These are phyloP conservation scores for Edolisoma coerulescens DNA, from an alignment of 2,113 vertebrate species.

Conservation along the genomic window DNA sequence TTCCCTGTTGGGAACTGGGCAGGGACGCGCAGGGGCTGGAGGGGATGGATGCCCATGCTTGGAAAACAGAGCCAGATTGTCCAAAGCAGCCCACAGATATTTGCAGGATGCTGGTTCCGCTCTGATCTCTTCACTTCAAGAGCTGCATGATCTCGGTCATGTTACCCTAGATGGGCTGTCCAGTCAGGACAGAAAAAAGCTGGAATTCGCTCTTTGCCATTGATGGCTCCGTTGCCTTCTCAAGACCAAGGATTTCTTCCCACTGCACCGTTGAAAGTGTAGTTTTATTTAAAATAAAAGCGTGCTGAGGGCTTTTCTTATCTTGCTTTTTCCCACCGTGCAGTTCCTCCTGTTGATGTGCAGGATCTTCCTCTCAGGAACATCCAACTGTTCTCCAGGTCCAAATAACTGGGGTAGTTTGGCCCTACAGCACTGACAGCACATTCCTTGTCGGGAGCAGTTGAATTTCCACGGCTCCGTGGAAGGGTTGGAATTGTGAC, in stretches of 20 bases:
- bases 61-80: slow-evolving; percentile 32
- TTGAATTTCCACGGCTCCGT: not conserved
- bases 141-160: slow-evolving; percentile 16
- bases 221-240: not conserved
- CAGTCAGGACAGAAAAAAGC: not conserved
- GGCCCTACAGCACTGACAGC: not conserved
- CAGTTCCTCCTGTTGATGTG: not conserved
- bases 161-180: not conserved
- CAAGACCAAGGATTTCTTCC: not conserved
- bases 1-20: not conserved
- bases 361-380: not conserved
- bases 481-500: not conserved
- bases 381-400: not conserved
- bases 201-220: not conserved
- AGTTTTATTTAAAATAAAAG: not conserved
- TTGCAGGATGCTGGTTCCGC: not conserved
- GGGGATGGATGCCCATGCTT: not conserved
- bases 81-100: not conserved
- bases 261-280: accelerated
- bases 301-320: not conserved
- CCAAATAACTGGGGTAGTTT: not conserved
- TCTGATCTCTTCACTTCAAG: slow-evolving; percentile 7
- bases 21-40: not conserved
- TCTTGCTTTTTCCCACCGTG: not conserved
- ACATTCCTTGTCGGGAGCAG: not conserved